These are phyloP conservation scores for Pedionomus torquatus DNA, from an alignment of 2,113 vertebrate species.

Conservation along the genomic window DNA sequence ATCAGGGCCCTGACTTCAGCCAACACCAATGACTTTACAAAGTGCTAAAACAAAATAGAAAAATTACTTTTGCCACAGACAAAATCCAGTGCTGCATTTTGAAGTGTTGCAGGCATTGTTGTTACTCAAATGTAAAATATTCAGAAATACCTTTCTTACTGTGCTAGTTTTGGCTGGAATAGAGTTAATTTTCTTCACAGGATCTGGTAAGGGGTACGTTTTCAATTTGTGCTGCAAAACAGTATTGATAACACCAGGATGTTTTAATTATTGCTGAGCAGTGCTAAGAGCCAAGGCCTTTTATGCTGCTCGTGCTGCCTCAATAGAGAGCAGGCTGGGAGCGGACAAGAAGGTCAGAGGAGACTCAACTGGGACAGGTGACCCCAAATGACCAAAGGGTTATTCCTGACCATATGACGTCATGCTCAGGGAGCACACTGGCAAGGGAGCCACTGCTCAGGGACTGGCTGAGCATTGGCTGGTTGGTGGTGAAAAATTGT, in stretches of 20 bases:
- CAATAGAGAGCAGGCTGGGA: accelerated
- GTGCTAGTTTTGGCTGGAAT: neutral
- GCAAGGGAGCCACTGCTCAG: accelerated
- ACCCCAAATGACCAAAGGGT: neutral
- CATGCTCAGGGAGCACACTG: neutral
- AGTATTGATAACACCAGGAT: neutral
- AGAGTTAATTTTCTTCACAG: neutral
- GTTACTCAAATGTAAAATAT: neutral
- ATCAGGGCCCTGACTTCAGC: neutral
- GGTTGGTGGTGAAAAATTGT: neutral
- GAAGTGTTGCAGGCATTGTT: neutral
- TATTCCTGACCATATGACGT: accelerated
- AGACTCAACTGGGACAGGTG: neutral
- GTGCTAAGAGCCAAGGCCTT: neutral
- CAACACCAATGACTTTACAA: neutral
- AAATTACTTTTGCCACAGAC: neutral
- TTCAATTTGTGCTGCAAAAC: neutral
- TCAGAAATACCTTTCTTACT: neutral
- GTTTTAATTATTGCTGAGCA: neutral
- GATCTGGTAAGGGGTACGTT: neutral
- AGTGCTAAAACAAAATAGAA: neutral
- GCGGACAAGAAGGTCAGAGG: neutral
- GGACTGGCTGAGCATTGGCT: neutral
- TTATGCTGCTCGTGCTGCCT: neutral
- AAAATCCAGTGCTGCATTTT: neutral